Percentiles rank a stretch among this genome's conserved stretches.
These are phyloP conservation scores for Morpho deidamia DNA, from an alignment of 2,888 invertebrate species.

Conservation along the genomic window DNA sequence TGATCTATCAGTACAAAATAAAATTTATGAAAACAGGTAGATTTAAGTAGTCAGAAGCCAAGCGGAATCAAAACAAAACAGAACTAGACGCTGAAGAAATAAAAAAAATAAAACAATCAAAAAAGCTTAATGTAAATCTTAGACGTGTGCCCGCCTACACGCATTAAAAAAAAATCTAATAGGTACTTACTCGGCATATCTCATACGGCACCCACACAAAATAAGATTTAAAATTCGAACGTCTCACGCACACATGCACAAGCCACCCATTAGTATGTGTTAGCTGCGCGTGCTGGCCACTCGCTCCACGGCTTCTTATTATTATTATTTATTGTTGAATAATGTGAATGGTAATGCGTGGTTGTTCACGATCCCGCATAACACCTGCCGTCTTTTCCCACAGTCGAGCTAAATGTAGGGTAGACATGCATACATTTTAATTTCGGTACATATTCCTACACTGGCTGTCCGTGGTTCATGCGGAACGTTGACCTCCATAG, in stretches of 20 bases:
- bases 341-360: conserved; percentile 79
- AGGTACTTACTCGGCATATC: conserved; percentile 34
- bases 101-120: conserved; percentile 55
- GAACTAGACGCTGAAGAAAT: conserved; percentile 4
- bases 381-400: conserved; percentile 81
- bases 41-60: not conserved
- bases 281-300: conserved; percentile 73
- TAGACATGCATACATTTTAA: not conserved
- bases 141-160: conserved; percentile 73
- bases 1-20: too few species aligned
- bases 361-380: conserved; percentile 79
- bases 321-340: conserved; percentile 79
- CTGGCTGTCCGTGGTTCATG: too few species aligned
- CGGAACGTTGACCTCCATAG: too few species aligned
- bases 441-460: not conserved
- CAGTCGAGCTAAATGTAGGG: conserved; percentile 61
- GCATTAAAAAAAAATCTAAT: conserved; percentile 49
- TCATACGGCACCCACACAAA: conserved; percentile 32
- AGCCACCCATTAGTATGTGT: conserved; percentile 64
- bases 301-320: conserved; percentile 76
- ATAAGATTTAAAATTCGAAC: conserved; percentile 34
- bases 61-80: not conserved
- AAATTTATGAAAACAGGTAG: too few species aligned
- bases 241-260: conserved; percentile 42
- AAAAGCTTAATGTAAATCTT: conserved; percentile 62